phyloP scores from a whole-genome alignment of 2,113 vertebrate genomes.

The Prolemur simus region DNA sequence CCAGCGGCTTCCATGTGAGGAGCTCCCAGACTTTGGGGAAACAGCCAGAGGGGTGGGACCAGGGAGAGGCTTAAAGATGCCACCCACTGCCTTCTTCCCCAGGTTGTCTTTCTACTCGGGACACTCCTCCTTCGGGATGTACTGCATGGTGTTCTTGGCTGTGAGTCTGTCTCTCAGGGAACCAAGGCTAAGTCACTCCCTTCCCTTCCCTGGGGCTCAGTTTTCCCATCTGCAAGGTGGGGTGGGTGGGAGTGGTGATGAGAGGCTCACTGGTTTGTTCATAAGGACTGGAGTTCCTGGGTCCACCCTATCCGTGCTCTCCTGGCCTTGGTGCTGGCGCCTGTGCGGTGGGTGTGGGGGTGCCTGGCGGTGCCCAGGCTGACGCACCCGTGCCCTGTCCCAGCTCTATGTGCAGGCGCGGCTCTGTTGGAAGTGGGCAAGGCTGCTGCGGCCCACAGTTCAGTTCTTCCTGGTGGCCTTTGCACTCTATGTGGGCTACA shows the following conservation, averaged over 20 bases:
- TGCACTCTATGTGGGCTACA: slow-evolving; percentile 96
- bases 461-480: slow-evolving; percentile 96
- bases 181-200: fast-evolving
- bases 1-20: fast-evolving
- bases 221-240: neutral
- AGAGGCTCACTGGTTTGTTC: neutral
- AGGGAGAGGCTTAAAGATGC: neutral
- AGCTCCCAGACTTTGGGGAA: neutral
- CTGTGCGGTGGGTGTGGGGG: neutral
- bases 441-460: slow-evolving; percentile 93
- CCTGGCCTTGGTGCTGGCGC: fast-evolving
- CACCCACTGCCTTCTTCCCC: neutral
- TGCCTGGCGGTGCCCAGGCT: neutral
- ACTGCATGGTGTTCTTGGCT: slow-evolving; percentile 97
- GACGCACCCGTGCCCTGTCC: neutral
- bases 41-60: fast-evolving
- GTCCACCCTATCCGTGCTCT: fast-evolving
- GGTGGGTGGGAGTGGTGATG: neutral
- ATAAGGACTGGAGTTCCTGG: fast-evolving
- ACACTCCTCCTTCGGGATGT: slow-evolving; percentile 98
- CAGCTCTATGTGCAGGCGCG: slow-evolving; percentile 96
- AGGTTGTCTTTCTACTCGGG: slow-evolving; percentile 98
- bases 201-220: neutral
- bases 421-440: slow-evolving; percentile 91
- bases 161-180: slow-evolving; percentile 84